phyloP scores from a whole-genome alignment of 2,888 invertebrate species.

The Odontomyia ornata region DNA sequence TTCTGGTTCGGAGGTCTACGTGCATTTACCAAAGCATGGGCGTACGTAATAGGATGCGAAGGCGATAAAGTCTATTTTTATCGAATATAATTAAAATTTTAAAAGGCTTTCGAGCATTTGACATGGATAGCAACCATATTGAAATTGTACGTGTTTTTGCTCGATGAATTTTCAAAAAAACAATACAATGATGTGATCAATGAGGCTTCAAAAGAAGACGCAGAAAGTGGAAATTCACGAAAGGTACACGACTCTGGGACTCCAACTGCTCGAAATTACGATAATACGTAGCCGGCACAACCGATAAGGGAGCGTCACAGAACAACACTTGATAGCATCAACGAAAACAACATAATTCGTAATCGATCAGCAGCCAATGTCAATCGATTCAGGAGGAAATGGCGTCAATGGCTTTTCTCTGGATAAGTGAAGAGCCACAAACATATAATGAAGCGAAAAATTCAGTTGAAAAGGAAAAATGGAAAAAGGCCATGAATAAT shows the following conservation, averaged over 20 bases:
- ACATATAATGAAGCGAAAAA: constrained; percentile 49
- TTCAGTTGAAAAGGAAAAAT: constrained; percentile 47
- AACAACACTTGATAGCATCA: neutral
- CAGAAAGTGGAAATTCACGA: constrained; percentile 8
- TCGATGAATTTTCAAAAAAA: constrained; percentile 8
- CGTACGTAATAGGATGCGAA: constrained; percentile 31
- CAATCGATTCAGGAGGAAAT: too few relatives aligned
- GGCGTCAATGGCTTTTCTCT: constrained; percentile 1
- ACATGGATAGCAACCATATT: constrained; percentile 45
- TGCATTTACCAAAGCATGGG: constrained; percentile 25
- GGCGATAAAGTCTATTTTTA: too few relatives aligned
- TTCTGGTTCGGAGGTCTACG: constrained; percentile 36
- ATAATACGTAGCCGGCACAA: neutral
- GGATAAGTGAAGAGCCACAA: constrained; percentile 48
- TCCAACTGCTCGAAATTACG: neutral
- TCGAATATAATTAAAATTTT: too few relatives aligned
- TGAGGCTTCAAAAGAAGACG: constrained; percentile 5
- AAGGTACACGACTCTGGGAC: constrained; percentile 64
- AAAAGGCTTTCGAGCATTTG: constrained; percentile 47
- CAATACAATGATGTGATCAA: constrained; percentile 10
- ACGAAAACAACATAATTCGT: constrained; percentile 1
- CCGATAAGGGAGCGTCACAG: neutral
- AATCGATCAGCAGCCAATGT: neutral
- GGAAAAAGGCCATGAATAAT: constrained; percentile 52
- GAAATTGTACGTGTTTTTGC: constrained; percentile 45